Conservation (phyloP, 2,113 vertebrate species). For the Syngnathoides biaculeatus region DNA sequence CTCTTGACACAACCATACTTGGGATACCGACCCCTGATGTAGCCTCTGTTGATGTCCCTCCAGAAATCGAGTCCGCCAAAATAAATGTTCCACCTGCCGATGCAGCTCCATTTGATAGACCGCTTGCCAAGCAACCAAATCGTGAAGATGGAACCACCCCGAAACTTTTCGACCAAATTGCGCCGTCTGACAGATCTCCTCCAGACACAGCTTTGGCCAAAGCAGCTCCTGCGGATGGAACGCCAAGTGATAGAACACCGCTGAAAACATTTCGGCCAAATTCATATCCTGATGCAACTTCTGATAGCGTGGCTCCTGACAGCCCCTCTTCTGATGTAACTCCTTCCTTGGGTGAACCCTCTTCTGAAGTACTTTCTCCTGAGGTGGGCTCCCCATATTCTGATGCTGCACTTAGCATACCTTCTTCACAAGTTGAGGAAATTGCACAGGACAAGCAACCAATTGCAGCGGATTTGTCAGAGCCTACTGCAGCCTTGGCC, state of each 20-base stretch:
- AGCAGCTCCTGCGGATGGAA: not conserved
- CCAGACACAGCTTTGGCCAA: not conserved
- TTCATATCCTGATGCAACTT: not conserved
- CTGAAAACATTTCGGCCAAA: not conserved
- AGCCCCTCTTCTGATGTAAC: constrained; percentile 4
- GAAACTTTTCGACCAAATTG: not conserved
- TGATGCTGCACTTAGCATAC: constrained; percentile 10
- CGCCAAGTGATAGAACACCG: not conserved
- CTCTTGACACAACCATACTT: not conserved
- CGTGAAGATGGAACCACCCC: not conserved
- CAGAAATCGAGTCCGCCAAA: not conserved
- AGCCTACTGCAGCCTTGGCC: constrained; percentile 20
- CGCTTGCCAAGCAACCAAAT: not conserved
- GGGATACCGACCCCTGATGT: not conserved
- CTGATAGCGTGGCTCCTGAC: not conserved
- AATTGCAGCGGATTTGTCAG: not conserved
- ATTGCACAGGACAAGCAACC: constrained; percentile 7
- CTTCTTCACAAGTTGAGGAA: constrained; percentile 18
- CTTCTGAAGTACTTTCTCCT: constrained; percentile 13
- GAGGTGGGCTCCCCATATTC: constrained; percentile 5
- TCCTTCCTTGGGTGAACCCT: constrained; percentile 1
- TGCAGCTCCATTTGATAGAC: not conserved
- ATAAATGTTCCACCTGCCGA: not conserved
- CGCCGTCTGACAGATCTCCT: not conserved
- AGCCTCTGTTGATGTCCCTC: not conserved